A percentile compares a stretch with the other conserved stretches of the same genome.
These are phyloP conservation scores for Thumatha senex DNA, from an alignment of 2,888 invertebrate genomes.

Conservation along the genomic window DNA sequence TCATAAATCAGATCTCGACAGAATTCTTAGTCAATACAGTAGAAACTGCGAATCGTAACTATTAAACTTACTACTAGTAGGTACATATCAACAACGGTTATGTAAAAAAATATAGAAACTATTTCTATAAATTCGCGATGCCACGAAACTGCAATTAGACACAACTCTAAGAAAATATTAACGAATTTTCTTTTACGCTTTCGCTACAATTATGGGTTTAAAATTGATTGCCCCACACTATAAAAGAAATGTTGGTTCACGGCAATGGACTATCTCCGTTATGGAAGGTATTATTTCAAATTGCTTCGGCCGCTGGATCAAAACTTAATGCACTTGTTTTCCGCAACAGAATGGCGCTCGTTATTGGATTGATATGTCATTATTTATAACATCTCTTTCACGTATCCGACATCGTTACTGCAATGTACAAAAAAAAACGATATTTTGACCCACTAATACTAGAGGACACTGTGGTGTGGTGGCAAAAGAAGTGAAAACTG, in stretches of 20 bases:
- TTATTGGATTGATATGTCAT: slow-evolving; percentile 44
- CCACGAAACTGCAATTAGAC: slow-evolving; percentile 23
- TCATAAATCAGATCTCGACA: no score
- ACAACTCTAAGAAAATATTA: slow-evolving; percentile 40
- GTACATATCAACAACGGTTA: slow-evolving; percentile 4
- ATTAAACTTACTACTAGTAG: neutral
- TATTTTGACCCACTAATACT: no score
- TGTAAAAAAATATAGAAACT: slow-evolving; percentile 6
- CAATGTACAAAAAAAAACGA: no score
- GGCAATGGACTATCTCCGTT: slow-evolving; percentile 46
- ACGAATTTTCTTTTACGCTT: slow-evolving; percentile 56
- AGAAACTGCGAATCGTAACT: neutral
- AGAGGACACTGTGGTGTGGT: no score
- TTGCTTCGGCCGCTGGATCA: slow-evolving; percentile 42
- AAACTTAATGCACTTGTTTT: slow-evolving; percentile 44
- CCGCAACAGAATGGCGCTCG: slow-evolving; percentile 42
- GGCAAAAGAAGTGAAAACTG: no score
- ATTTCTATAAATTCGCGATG: slow-evolving; percentile 14
- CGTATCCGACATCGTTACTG: slow-evolving; percentile 7
- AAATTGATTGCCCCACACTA: slow-evolving; percentile 57
- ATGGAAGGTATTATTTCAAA: slow-evolving; percentile 53
- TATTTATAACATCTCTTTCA: slow-evolving; percentile 32
- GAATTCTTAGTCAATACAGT: no score
- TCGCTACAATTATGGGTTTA: slow-evolving; percentile 53
- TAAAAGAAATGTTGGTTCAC: slow-evolving; percentile 53